These are phyloP conservation scores for Stichopus chloronotus DNA, from an alignment of 35 echinoderm and acorn worm genomes.

Conservation along the genomic window DNA sequence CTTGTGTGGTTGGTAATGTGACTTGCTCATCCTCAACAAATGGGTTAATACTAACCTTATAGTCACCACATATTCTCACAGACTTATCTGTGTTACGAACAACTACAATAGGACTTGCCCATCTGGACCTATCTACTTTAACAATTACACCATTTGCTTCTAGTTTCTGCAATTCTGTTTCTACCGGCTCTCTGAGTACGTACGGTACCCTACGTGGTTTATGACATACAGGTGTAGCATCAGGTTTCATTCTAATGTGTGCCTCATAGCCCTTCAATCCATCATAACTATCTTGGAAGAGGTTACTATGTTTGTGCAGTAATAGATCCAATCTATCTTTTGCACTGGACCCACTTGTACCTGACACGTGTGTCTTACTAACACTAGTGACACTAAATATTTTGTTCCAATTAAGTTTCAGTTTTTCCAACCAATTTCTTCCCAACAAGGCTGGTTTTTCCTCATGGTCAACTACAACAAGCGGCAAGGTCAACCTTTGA, in stretches of 20 bases:
- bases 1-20: slow-evolving; percentile 55
- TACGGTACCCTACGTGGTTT: slow-evolving; percentile 69
- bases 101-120: too few species aligned
- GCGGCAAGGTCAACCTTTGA: not conserved
- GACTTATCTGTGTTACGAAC: slow-evolving; percentile 13
- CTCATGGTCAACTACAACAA: not conserved
- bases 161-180: slow-evolving; percentile 62
- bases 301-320: slow-evolving; percentile 26
- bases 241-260: not conserved
- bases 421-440: slow-evolving; percentile 20
- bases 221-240: slow-evolving; percentile 63
- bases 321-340: slow-evolving; percentile 37
- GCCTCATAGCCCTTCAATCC: slow-evolving; percentile 4
- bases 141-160: slow-evolving; percentile 39
- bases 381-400: slow-evolving; percentile 12
- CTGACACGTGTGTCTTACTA: not conserved
- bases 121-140: slow-evolving; percentile 26
- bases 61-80: slow-evolving; percentile 74
- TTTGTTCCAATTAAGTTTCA: slow-evolving; percentile 23
- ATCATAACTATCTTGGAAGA: slow-evolving; percentile 44
- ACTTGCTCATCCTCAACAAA: slow-evolving; percentile 46
- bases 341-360: not conserved
- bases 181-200: slow-evolving; percentile 46
- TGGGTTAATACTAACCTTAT: slow-evolving; percentile 67
- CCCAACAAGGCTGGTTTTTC: slow-evolving; percentile 1